Percentiles rank a stretch among this genome's conserved stretches.
Conservation (phyloP, 2,888 invertebrate species). For the Apodemia zela region DNA sequence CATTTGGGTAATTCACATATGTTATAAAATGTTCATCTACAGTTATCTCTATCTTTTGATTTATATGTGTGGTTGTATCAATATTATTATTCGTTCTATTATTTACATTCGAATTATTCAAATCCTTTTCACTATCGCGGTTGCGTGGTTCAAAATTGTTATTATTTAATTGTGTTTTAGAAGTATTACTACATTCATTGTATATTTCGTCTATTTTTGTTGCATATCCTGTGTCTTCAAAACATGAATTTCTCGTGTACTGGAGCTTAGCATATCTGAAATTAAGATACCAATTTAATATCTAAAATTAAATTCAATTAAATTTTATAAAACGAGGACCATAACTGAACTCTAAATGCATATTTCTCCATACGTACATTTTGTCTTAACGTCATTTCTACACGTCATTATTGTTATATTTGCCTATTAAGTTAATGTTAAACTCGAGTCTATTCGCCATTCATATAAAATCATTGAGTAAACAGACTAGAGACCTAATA, state of each 20-base stretch:
- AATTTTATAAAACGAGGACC: too few relatives aligned
- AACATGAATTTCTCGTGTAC: not conserved
- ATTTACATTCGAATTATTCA: not conserved
- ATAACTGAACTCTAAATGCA: too few relatives aligned
- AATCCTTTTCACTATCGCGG: not conserved
- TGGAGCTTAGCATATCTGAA: not conserved
- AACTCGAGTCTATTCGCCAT: too few relatives aligned
- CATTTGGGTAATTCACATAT: not conserved
- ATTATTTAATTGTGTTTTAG: not conserved
- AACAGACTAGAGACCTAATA: too few relatives aligned
- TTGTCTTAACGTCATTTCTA: too few relatives aligned
- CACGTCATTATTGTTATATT: too few relatives aligned
- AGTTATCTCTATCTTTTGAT: not conserved
- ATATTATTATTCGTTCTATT: slow-evolving; percentile 1
- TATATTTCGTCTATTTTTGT: not conserved
- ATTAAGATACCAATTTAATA: not conserved
- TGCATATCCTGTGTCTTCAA: not conserved
- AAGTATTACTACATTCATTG: not conserved
- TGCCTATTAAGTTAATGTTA: too few relatives aligned
- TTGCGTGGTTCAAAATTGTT: not conserved
- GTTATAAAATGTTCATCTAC: not conserved
- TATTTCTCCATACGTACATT: too few relatives aligned
- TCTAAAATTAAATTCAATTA: not conserved
- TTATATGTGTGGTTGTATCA: not conserved
- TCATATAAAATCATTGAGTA: too few relatives aligned